Evolutionary conservation across 2,888 invertebrate genomes (phyloP), one percentile per base, ranked within the genome.

Genomic region (Colostygia pectinataria): DNA sequence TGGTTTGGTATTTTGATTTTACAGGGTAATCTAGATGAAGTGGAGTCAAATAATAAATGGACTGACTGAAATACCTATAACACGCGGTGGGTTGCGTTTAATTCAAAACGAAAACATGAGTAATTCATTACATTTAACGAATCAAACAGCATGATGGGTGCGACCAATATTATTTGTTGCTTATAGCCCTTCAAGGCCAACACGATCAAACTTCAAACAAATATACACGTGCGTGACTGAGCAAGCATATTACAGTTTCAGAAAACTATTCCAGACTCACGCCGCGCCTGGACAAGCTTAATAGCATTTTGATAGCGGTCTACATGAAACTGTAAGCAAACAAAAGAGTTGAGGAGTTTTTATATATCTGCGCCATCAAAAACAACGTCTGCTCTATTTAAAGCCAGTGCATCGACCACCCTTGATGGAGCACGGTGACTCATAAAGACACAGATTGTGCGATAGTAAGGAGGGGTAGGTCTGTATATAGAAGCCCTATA

Each of bases 301-400:
- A 50, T 50, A 36, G 29, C 33, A 40, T 44, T 51, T 51, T 45
- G 45, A 50, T 46, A 50, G 50, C 45, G 33, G 39, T 28, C 27
- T 36, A 28, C 23, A 42, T 43, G 29, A 40, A 38, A 34, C 33
- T 20, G 46, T 32, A 48, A 57, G 44, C 31, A 34, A 34, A 34
- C 23, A 34, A 37, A 50, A 9, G 14, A 10, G 15, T 25, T 24
- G 24, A 36, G 10, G 27, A 38, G 4, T 36, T 43, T 36, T 36
- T 29, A 29, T 23, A 2, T 24, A 9, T 10, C 24, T 5, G 6
- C 4, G 1, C 20, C 15, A 12, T 24, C 9, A 14, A 24, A 34
- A 34, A 42, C 1, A 18, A 28, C 27, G 20, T 23, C 29, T 37
- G 10, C 10, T 32, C 10, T 31, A 38, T 45, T 38, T 38, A 25